These are phyloP conservation scores for Dryobates pubescens DNA, from an alignment of 2,797 vertebrate species.

Conservation along the genomic window DNA sequence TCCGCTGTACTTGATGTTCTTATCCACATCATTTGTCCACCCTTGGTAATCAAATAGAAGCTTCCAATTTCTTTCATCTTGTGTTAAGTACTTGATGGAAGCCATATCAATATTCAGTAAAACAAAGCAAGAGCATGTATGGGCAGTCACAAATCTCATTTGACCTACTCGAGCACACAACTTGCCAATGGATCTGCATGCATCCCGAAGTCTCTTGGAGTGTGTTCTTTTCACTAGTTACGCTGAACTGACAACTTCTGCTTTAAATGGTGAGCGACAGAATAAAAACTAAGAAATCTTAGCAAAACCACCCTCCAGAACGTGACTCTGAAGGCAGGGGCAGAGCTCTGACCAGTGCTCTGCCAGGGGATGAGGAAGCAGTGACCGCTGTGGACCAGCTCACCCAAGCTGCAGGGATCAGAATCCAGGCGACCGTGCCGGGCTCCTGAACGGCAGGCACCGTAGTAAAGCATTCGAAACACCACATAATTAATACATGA, in stretches of 20 bases:
- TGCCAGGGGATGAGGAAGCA: accelerated
- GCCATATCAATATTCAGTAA: not conserved
- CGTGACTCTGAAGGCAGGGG: accelerated
- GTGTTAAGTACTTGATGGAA: not conserved
- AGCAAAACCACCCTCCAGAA: not conserved
- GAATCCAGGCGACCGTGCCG: not conserved
- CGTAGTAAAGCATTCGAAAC: accelerated
- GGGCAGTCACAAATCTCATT: not conserved
- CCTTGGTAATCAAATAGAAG: not conserved
- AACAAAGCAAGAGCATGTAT: not conserved
- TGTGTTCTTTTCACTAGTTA: not conserved
- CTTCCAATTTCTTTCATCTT: not conserved
- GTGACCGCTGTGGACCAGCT: not conserved
- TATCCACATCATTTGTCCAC: not conserved
- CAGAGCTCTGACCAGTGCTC: not conserved
- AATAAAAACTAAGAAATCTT: not conserved
- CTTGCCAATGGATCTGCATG: not conserved
- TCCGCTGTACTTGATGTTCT: not conserved
- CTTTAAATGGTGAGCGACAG: not conserved
- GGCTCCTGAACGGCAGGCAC: not conserved
- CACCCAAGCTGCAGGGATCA: not conserved
- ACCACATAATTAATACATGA: accelerated
- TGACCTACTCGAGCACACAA: not conserved
- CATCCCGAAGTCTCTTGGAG: not conserved
- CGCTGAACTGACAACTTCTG: not conserved